Base-by-base conservation (phyloP, 2,888 invertebrate genomes). In the Lithophane socia region DNA sequence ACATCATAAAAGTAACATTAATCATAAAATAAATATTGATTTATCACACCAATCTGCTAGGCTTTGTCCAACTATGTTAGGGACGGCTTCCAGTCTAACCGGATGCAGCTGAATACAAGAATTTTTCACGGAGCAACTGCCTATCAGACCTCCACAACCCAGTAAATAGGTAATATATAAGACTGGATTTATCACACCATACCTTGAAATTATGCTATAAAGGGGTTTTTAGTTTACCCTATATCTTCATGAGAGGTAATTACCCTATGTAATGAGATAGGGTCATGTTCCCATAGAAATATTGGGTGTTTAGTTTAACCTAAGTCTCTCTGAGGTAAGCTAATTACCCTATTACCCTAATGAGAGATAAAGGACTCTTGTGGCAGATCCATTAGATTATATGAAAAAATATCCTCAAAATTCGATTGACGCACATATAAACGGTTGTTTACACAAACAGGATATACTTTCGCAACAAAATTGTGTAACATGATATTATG, bases 401-500 rank as follows among this genome's bases (percentile, higher is more conserved):
- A 16, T 61, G 1, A 44, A 21, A 52, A 18, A 52, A 52, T 8
- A 21, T 18, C 47, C 18, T 56, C 13, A 24, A 54, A 74, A 66
- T 24, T 37, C 24, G 10, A 58, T 18, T 24, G 67, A 68, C 18
- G 8, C 2, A 65, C 49, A 70, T 56, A 56, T 21, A 64, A 52
- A n/a, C 2, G 21, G 47, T 69, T 47, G 52, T 24, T 54, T 47
- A 80, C 65, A n/a, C 8, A 42, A 82, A 58, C 56, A 68, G 56
- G 44, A 58, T 82, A 13, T 82, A 13, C 42, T 82, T 77, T 71
- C 29, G n/a, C 18, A 78, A 81, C 61, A 58, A 42, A n/a, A 68
- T 83, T 83, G 84, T 82, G 85, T 82, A 83, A 86, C 71, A 65
- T 73, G 79, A 3, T 37, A 37, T 37, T 37, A 37, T 5, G 82